These are phyloP conservation scores for Eupelmus urozonus DNA, from an alignment of 2,888 invertebrate species.

Conservation along the genomic window DNA sequence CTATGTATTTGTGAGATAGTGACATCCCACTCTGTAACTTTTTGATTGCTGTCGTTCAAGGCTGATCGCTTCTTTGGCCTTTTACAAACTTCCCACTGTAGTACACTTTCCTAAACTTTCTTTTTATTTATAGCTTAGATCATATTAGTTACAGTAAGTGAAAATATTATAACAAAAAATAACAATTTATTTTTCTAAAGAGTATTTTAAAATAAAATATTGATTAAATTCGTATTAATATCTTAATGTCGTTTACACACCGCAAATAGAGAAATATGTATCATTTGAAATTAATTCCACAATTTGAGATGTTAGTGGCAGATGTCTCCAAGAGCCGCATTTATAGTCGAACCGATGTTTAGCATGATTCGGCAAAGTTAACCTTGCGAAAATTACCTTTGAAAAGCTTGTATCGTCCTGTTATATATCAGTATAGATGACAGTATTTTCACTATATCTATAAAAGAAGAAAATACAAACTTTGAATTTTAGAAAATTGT, in stretches of 20 bases:
- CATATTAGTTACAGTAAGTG: no score
- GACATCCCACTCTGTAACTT: slow-evolving; percentile 2
- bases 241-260: not conserved
- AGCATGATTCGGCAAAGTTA: slow-evolving; percentile 4
- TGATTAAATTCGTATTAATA: not conserved
- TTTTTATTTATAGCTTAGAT: not conserved
- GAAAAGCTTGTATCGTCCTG: no score
- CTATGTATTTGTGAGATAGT: not conserved
- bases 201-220: not conserved
- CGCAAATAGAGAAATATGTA: slow-evolving; percentile 9
- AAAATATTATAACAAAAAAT: no score
- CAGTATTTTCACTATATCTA: no score
- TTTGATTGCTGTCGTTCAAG: slow-evolving; percentile 17
- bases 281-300: not conserved
- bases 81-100: not conserved
- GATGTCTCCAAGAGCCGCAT: not conserved
- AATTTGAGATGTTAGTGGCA: not conserved
- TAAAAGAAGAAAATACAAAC: no score
- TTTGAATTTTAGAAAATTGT: no score
- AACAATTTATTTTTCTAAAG: no score
- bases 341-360: not conserved
- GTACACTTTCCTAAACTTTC: slow-evolving; percentile 5
- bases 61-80: no score
- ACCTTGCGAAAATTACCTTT: not conserved
- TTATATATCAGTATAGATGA: no score